Conservation (phyloP, 92 coral and sea anemone species). For the Epizoanthus fatuus region DNA sequence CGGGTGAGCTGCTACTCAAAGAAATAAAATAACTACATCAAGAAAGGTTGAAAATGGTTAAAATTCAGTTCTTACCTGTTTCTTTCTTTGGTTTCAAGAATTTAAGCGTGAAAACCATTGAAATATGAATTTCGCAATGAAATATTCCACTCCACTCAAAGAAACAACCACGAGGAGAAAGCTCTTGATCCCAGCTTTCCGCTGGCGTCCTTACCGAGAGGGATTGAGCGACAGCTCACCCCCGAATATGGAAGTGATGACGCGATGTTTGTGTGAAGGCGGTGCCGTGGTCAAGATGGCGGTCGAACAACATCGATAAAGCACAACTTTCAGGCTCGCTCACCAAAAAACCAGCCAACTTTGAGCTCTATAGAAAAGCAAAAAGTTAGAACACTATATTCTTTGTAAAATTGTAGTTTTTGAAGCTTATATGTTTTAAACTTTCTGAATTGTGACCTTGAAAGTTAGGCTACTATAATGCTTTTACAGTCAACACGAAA, state of each 20-base stretch:
- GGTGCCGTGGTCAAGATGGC: constrained; percentile 21
- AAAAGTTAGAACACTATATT: background rate
- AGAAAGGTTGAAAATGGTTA: background rate
- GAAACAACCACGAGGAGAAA: constrained; percentile 2
- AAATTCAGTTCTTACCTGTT: constrained; percentile 8
- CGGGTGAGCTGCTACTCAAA: constrained; percentile 11
- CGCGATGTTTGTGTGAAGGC: background rate
- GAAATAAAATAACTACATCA: constrained; percentile 2
- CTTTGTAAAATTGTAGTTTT: background rate
- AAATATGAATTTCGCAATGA: background rate
- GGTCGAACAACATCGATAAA: background rate
- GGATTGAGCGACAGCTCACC: constrained; percentile 23
- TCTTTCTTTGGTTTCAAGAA: background rate
- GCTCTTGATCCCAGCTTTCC: constrained; percentile 14
- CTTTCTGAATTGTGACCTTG: background rate
- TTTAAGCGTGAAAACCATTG: background rate
- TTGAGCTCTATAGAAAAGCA: background rate
- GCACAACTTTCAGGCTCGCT: constrained; percentile 4
- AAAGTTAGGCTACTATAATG: background rate
- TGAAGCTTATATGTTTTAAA: background rate
- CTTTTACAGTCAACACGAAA: background rate
- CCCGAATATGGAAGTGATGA: constrained; percentile 14
- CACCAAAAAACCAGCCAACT: too few species aligned
- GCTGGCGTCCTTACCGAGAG: constrained; percentile 5
- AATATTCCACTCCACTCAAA: background rate